Percentiles rank a stretch among this genome's conserved stretches.
Evolutionary conservation across 2,888 invertebrate genomes (phyloP).

Genomic region (Apodemia hepburni): DNA sequence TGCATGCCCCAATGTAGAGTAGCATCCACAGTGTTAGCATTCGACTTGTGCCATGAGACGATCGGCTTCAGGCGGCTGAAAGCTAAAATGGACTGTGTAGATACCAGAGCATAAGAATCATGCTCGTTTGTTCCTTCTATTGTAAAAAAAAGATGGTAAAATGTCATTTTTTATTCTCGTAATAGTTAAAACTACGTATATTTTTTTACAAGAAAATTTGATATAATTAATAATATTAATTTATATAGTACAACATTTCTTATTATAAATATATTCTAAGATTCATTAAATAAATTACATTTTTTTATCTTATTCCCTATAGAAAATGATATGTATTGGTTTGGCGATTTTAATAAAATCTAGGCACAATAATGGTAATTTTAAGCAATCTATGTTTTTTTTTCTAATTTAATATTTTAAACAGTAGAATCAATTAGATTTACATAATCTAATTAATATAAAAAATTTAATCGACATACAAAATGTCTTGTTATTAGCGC

Average conservation of each 20-base stretch:
- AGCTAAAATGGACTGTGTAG: no score
- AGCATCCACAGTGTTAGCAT: no score
- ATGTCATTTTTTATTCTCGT: no score
- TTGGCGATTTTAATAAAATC: constrained; percentile 61
- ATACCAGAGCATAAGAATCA: no score
- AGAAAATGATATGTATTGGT: constrained; percentile 60
- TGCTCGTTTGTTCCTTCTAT: no score
- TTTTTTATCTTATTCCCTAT: constrained; percentile 36
- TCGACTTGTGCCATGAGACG: no score
- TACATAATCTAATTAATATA: not conserved
- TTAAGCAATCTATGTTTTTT: constrained; percentile 16
- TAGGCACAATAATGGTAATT: constrained; percentile 63
- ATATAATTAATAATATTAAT: not conserved
- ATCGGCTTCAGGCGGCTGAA: no score
- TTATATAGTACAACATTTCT: constrained; percentile 14
- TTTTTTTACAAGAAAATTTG: constrained; percentile 7
- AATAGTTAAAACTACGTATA: not conserved
- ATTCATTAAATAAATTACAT: constrained; percentile 27
- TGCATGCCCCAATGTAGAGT: no score
- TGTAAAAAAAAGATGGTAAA: no score
- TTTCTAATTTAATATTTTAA: not conserved
- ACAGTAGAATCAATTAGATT: not conserved
- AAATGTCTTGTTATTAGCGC: not conserved
- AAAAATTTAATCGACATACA: not conserved
- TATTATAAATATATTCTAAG: constrained; percentile 16